Percentiles rank a stretch among this genome's conserved stretches.
These are phyloP conservation scores for Penelope pileata DNA, from an alignment of 2,113 vertebrate species.

Conservation along the genomic window DNA sequence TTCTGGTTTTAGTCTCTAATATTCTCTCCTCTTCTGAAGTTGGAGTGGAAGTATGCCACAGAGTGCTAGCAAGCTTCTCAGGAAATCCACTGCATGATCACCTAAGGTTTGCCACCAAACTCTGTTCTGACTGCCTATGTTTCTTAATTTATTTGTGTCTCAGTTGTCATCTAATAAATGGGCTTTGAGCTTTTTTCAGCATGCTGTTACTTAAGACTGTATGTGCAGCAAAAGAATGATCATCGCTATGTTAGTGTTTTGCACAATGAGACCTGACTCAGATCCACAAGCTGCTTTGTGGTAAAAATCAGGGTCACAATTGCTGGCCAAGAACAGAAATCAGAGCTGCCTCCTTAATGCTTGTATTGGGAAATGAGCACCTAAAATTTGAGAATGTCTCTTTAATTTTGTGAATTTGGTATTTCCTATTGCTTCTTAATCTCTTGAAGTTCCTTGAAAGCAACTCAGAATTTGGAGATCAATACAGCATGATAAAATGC, in stretches of 20 bases:
- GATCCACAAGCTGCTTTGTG: background rate
- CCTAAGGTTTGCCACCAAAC: background rate
- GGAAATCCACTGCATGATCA: background rate
- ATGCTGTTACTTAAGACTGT: background rate
- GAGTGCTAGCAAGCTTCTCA: background rate
- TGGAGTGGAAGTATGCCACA: background rate
- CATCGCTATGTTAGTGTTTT: background rate
- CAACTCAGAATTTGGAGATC: background rate
- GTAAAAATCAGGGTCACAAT: background rate
- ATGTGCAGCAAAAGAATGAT: background rate
- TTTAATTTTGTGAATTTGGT: background rate
- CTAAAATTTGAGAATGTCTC: background rate
- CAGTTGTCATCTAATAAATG: background rate
- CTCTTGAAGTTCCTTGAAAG: background rate
- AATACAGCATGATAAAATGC: background rate
- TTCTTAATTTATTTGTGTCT: background rate
- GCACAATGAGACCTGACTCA: background rate
- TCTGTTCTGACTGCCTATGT: background rate
- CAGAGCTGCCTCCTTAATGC: background rate
- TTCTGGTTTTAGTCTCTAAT: background rate
- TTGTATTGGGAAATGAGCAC: background rate
- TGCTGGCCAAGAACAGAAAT: background rate
- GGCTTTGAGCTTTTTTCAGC: background rate
- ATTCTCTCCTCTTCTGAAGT: background rate
- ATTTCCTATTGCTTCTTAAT: background rate